Evolutionary conservation across 2,888 invertebrate species (phyloP), one percentile per base, ranked within the genome.

Genomic region (Caenorhabditis drosophilae): DNA sequence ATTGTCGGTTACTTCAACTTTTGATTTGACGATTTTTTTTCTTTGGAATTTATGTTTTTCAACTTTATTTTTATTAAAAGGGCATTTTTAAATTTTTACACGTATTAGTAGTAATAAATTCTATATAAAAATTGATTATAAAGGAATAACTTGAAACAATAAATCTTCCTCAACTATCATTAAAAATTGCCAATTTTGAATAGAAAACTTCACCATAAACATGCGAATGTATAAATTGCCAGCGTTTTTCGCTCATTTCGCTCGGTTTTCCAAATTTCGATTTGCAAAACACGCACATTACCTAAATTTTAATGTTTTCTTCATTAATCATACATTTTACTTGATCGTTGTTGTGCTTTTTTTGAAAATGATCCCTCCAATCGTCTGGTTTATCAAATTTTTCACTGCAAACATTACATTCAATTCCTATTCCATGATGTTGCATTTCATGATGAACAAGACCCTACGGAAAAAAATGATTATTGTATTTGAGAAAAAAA

Each of bases 401-500:
- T 16, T 40, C 20, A 18, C 18, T 16, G 18, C 64, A 64, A 20
- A 54, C 16, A 25, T 59, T 50, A 26, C 64, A 64, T 22, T 54
- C 27, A 0, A 52, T 50, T 7, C 45, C 36, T n/a, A 58, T 25
- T 25, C 35, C 44, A 45, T 64, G 64, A 1, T 44, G 22, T 23
- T 54, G 42, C 44, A 64, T 46, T 48, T 64, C 50, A 48, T 64
- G 64, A 47, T 64, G 64, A 18, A 64, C 47, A 0, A 51, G 50
- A 6, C 36, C 59, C 54, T 64, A 22, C 22, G 41, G 47, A 40
- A 12, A n/a, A 4, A 7, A 15, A n/a, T n/a, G n/a, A n/a, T n/a
- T n/a, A n/a, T n/a, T n/a, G n/a, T n/a, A n/a, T n/a, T n/a, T n/a
- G n/a, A n/a, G n/a, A n/a, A n/a, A n/a, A n/a, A n/a, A n/a, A n/a